These are phyloP conservation scores for Dorcus hopei DNA, from an alignment of 2,888 invertebrate genomes.

Conservation along the genomic window DNA sequence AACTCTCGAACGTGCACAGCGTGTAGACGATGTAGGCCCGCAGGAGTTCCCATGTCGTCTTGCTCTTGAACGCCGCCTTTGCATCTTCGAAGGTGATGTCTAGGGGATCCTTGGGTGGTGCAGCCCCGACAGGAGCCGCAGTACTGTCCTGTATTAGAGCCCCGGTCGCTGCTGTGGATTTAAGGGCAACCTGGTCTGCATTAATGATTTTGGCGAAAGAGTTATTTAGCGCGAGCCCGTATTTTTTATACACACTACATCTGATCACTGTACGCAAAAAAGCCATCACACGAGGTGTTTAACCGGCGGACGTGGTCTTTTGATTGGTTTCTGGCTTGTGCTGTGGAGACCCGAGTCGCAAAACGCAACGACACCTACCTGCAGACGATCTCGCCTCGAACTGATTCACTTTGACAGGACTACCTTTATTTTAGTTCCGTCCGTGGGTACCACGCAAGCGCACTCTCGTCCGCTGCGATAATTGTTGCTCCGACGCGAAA, in stretches of 20 bases:
- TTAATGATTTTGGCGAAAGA: conserved; percentile 29
- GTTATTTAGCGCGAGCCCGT: conserved; percentile 41
- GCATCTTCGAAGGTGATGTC: conserved; percentile 87
- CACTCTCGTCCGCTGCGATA: neutral
- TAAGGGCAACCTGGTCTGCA: conserved; percentile 38
- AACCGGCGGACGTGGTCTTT: conserved; percentile 4
- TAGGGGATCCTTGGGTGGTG: conserved; percentile 60
- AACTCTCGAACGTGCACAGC: conserved; percentile 79
- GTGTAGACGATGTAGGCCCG: conserved; percentile 90
- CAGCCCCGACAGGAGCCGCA: conserved; percentile 23
- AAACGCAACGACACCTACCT: neutral
- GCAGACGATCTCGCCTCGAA: neutral
- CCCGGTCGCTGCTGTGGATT: conserved; percentile 32
- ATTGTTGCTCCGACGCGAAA: conserved; percentile 4
- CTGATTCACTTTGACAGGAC: neutral
- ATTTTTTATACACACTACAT: conserved; percentile 47
- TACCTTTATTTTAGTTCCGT: too few species aligned
- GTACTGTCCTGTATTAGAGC: conserved; percentile 13
- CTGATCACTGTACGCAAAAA: conserved; percentile 50
- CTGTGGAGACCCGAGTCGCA: neutral
- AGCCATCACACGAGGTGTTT: conserved; percentile 43
- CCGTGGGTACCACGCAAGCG: too few species aligned
- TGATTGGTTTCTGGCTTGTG: conserved; percentile 6
- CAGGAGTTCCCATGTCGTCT: conserved; percentile 87
- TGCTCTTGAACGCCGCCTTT: conserved; percentile 90